Base-by-base conservation (phyloP, 1,140 invertebrate species). In the Idris sp. region DNA sequence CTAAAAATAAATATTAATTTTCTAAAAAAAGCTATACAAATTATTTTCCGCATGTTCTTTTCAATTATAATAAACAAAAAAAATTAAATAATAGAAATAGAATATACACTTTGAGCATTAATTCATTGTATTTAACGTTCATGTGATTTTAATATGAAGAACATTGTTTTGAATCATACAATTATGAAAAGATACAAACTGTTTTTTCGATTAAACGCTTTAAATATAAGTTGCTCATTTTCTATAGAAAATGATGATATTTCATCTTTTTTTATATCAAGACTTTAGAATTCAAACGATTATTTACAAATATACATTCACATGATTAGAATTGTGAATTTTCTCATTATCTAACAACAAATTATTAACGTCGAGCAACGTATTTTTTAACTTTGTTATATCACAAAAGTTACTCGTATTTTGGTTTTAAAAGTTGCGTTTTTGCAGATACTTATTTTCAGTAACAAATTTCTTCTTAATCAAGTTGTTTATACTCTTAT, bases 301-400 rank as follows among this genome's bases (percentile, higher is more conserved):
- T 68, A 58, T 68, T 46, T 58, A 68, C 62, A 67, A 68, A 48
- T 65, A 6, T 54, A 65, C 61, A 65, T 46, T 38, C 41, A 46
- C 40, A 14, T 11, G 9, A 43, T 11, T 51, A 36, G 10, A 10
- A 36, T 28, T 36, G 30, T 26, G 15, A 44, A 54, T 36, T 22
- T 49, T 4, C 16, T 25, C 33, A 40, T 19, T 4, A 19, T 41
- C 26, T 49, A 62, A 49, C 44, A 49, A 49, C 26, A 65, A 65
- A 25, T 53, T 19, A 2, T 64, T 22, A 30, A 41, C 22, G 11
- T 44, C 40, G 53, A 49, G 22, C 11, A 40, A 61, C 26, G 31
- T 61, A 18, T n/a, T n/a, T 56, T 22, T 56, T 15, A 56, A 31
- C 22, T 40, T 61, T 61, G 19, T 49, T n/a, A n/a, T 61, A 61